phyloP scores from a whole-genome alignment of 1,140 invertebrate genomes.

The Tribolium madens region DNA sequence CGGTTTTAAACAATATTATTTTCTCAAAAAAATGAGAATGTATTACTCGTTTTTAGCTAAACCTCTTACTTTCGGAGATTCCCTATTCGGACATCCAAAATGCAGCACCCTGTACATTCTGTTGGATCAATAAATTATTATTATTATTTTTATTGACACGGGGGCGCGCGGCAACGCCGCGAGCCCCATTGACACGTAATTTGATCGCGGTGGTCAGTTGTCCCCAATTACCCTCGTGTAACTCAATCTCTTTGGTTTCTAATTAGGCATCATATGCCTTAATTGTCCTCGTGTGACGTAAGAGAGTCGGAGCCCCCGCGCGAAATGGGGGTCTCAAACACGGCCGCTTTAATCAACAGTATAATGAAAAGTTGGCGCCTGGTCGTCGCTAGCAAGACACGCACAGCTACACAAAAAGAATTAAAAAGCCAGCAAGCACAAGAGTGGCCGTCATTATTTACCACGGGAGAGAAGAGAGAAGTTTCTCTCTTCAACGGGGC shows the following conservation, averaged over 20 bases:
- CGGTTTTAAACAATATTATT: too few relatives aligned
- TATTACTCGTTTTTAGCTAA: too few relatives aligned
- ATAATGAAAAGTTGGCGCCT: constrained; percentile 64
- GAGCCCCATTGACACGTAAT: too few relatives aligned
- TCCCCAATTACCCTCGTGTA: constrained; percentile 17
- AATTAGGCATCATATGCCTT: constrained; percentile 18
- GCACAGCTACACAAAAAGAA: constrained; percentile 63
- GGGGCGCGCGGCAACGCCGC: too few relatives aligned
- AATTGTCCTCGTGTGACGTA: constrained; percentile 25
- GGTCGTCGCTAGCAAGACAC: constrained; percentile 61
- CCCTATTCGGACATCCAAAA: too few relatives aligned
- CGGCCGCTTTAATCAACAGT: constrained; percentile 61
- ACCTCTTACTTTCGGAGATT: too few relatives aligned
- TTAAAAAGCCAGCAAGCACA: constrained; percentile 54
- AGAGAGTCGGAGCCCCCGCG: not conserved
- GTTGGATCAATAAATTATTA: too few relatives aligned
- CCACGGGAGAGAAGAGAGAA: constrained; percentile 8
- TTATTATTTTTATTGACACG: too few relatives aligned
- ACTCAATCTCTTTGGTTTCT: not conserved
- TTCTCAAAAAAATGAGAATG: too few relatives aligned
- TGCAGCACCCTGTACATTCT: too few relatives aligned
- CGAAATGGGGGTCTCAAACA: constrained; percentile 28
- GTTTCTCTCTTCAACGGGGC: constrained; percentile 15
- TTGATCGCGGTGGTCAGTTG: constrained; percentile 19
- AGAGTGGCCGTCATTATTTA: constrained; percentile 55